These are phyloP conservation scores for Parnassius smintheus DNA, from an alignment of 2,888 invertebrate genomes.

Conservation along the genomic window DNA sequence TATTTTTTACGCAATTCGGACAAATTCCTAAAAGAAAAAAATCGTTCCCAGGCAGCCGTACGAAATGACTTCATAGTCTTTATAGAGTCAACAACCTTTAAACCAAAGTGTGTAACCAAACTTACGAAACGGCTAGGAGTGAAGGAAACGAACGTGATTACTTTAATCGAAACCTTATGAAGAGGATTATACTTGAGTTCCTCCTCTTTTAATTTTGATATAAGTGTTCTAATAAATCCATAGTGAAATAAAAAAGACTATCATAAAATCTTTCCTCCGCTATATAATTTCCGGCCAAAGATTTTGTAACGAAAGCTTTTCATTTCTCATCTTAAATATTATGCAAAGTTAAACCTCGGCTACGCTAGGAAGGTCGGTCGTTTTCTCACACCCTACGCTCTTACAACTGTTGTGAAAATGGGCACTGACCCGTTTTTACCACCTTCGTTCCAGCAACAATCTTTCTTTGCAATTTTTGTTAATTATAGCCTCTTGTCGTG, in stretches of 20 bases:
- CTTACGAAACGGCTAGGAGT: no score
- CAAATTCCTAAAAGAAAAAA: no score
- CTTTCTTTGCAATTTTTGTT: slow-evolving; percentile 32
- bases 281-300: slow-evolving; percentile 64
- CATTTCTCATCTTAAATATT: slow-evolving; percentile 62
- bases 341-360: slow-evolving; percentile 65
- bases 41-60: no score
- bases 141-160: no score
- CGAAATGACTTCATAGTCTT: no score
- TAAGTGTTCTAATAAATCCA: background rate
- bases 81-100: no score
- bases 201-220: background rate
- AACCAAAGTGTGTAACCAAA: no score
- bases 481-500: slow-evolving; percentile 10
- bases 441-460: slow-evolving; percentile 42
- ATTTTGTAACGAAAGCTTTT: slow-evolving; percentile 60
- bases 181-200: no score
- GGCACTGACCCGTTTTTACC: slow-evolving; percentile 31
- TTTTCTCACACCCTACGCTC: slow-evolving; percentile 44
- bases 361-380: slow-evolving; percentile 58
- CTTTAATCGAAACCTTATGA: no score
- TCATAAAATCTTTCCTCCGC: slow-evolving; percentile 44
- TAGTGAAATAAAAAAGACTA: slow-evolving; percentile 16
- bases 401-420: slow-evolving; percentile 41
- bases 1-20: no score